A percentile compares a stretch with the other conserved stretches of the same genome.
phyloP scores from a whole-genome alignment of 1,140 invertebrate genomes.

The Drosophila tristis region DNA sequence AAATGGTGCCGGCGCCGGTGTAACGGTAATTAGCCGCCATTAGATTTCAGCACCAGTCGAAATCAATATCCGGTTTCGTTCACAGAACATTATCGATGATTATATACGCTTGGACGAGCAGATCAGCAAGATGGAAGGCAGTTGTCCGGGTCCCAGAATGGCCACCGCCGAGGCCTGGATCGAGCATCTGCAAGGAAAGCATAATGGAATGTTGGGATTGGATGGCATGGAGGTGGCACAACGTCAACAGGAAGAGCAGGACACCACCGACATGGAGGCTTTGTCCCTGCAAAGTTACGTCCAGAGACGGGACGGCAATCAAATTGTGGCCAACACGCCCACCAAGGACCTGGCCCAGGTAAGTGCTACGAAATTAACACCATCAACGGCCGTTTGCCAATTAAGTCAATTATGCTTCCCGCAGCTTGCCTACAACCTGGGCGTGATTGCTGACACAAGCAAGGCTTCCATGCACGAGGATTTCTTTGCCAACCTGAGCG shows the following conservation, averaged over 20 bases:
- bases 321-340: constrained; percentile 75
- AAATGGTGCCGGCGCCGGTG: constrained; percentile 35
- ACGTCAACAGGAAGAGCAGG: background rate
- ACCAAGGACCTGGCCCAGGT: constrained; percentile 78
- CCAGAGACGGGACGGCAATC: constrained; percentile 42
- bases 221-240: constrained; percentile 47
- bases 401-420: constrained; percentile 2
- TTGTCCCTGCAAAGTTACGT: constrained; percentile 25
- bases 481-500: constrained; percentile 81
- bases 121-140: constrained; percentile 76
- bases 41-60: background rate
- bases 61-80: constrained; percentile 51
- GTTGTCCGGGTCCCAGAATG: constrained; percentile 76
- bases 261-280: constrained; percentile 8
- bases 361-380: constrained; percentile 40
- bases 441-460: constrained; percentile 72
- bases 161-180: constrained; percentile 81
- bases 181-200: constrained; percentile 73
- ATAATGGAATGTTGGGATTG: constrained; percentile 65
- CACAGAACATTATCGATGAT: constrained; percentile 59
- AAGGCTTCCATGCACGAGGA: constrained; percentile 84
- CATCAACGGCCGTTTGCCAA: constrained; percentile 10
- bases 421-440: constrained; percentile 75
- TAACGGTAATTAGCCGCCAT: constrained; percentile 42
- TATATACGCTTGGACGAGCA: constrained; percentile 76